Evolutionary conservation across 2,113 vertebrate species (phyloP).

Genomic region (Jacana jacana): DNA sequence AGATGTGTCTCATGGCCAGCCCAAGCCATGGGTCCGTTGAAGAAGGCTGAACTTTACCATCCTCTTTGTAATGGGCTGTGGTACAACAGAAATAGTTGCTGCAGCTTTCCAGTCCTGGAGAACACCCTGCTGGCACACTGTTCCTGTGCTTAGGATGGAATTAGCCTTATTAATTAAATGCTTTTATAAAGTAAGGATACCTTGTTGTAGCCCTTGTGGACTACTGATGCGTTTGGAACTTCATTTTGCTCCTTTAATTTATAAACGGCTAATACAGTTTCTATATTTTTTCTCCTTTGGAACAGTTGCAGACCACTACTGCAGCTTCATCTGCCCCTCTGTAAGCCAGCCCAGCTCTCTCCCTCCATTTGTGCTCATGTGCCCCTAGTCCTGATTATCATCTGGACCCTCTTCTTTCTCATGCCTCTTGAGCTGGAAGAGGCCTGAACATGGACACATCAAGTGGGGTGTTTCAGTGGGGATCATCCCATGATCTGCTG

Average conservation of each 20-base stretch:
- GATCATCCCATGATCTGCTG: not conserved
- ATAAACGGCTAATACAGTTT: not conserved
- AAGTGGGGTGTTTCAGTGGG: not conserved
- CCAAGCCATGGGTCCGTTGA: not conserved
- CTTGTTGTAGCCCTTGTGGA: not conserved
- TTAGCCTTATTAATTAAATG: not conserved
- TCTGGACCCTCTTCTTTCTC: not conserved
- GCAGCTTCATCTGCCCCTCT: not conserved
- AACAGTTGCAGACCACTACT: not conserved
- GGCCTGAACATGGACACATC: not conserved
- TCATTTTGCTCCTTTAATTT: not conserved
- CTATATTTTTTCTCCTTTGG: not conserved
- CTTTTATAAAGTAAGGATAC: not conserved
- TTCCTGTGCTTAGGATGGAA: not conserved
- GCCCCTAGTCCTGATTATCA: rapidly evolving
- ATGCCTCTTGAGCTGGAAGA: not conserved
- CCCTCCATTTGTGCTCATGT: not conserved
- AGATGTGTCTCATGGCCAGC: not conserved
- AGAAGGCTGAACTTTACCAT: not conserved
- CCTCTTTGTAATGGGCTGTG: not conserved
- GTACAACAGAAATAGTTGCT: not conserved
- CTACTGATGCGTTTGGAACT: not conserved
- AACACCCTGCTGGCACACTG: not conserved
- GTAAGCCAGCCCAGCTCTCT: not conserved
- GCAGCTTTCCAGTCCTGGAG: not conserved